phyloP scores from a whole-genome alignment of 2,888 invertebrate genomes.

The Pasiphila rectangulata region DNA sequence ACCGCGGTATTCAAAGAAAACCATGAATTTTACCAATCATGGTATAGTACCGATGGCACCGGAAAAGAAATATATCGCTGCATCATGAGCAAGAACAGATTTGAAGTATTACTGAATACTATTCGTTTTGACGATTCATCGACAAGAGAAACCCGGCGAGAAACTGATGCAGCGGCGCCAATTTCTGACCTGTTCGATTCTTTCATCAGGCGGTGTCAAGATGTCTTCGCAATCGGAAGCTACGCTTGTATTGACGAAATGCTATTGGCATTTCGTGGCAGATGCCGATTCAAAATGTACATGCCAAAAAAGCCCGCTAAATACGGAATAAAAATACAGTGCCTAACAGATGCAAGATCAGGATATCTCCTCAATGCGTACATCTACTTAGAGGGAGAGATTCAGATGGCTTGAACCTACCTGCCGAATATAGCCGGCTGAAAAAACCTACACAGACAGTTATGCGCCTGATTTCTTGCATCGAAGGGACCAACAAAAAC shows the following conservation, averaged over 20 bases:
- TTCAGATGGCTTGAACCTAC: neutral
- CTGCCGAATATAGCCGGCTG: neutral
- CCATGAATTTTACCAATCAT: neutral
- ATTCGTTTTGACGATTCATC: neutral
- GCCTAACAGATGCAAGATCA: neutral
- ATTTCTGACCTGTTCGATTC: neutral
- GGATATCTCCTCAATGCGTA: neutral
- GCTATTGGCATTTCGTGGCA: neutral
- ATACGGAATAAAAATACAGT: neutral
- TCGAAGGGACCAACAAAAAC: neutral
- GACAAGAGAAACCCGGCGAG: neutral
- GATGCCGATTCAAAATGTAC: neutral
- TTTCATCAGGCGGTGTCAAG: neutral
- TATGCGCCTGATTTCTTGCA: neutral
- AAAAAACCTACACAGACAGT: neutral
- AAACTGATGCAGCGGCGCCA: neutral
- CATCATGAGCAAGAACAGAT: neutral
- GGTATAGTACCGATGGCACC: neutral
- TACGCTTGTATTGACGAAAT: neutral
- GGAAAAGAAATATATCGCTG: neutral
- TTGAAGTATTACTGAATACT: neutral
- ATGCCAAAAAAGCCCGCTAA: neutral
- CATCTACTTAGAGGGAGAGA: neutral
- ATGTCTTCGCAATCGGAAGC: neutral
- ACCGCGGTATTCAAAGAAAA: neutral